Conservation (phyloP, 2,113 vertebrate genomes). For the Struthio camelus region DNA sequence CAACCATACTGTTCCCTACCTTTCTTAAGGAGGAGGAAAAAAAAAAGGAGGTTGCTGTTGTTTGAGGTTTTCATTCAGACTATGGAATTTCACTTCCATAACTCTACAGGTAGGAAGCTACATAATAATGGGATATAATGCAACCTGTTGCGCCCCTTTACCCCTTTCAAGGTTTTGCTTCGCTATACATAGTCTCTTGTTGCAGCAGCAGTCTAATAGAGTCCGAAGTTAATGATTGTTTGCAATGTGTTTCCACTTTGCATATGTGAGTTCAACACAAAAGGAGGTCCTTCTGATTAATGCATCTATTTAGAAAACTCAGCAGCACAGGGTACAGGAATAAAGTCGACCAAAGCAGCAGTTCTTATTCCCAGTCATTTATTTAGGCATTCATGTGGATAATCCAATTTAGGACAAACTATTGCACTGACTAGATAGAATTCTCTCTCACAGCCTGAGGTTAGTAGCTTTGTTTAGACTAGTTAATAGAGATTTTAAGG, state of each 20-base stretch:
- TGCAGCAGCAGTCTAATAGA: background rate
- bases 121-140: too few relatives aligned
- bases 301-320: background rate
- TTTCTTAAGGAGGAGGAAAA: background rate
- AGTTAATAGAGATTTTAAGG: background rate
- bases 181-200: background rate
- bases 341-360: background rate
- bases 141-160: background rate
- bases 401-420: background rate
- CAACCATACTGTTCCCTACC: fast-evolving
- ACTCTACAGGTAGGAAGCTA: background rate
- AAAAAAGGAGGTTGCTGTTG: background rate
- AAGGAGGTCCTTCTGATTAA: background rate
- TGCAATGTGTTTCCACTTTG: background rate
- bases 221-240: background rate
- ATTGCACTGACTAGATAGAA: background rate
- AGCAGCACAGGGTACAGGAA: background rate
- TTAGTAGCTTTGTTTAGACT: background rate
- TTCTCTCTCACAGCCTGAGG: background rate
- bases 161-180: background rate
- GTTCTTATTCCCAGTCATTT: background rate
- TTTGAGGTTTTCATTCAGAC: background rate
- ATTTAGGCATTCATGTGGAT: fast-evolving
- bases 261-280: background rate
- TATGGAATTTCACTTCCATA: background rate